Evolutionary conservation across 2,888 invertebrate genomes (phyloP).

Genomic region (Melitaea athalia): DNA sequence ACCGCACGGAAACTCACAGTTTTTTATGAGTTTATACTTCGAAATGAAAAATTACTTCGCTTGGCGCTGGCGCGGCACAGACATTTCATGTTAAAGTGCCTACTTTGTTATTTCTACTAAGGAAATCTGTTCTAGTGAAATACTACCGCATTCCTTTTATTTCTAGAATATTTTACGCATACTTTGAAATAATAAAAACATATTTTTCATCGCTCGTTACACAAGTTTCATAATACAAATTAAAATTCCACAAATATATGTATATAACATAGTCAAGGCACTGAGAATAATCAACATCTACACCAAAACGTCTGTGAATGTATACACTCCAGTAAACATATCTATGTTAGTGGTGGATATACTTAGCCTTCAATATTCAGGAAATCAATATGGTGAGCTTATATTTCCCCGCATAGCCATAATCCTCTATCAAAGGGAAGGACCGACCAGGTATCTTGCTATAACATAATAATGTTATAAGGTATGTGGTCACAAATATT

Average conservation of each 20-base stretch:
- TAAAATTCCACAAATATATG: not conserved
- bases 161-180: conserved; percentile 22
- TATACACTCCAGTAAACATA: conserved; percentile 4
- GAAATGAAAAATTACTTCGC: conserved; percentile 36
- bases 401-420: conserved; percentile 49
- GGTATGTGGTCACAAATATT: conserved; percentile 26
- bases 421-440: conserved; percentile 52
- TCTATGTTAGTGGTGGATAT: conserved; percentile 16
- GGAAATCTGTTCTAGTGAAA: conserved; percentile 41
- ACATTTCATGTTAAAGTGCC: conserved; percentile 40
- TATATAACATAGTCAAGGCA: not conserved
- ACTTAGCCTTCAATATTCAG: conserved; percentile 30
- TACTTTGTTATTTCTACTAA: conserved; percentile 42
- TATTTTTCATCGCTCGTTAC: not conserved
- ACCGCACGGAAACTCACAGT: conserved; percentile 17
- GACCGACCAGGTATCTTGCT: conserved; percentile 37
- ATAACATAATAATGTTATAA: conserved; percentile 50
- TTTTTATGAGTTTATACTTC: conserved; percentile 35
- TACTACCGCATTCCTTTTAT: conserved; percentile 29
- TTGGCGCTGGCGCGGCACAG: conserved; percentile 38
- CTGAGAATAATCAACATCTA: not conserved
- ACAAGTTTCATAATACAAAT: not conserved
- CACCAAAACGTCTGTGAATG: not conserved
- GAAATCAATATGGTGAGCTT: conserved; percentile 52
- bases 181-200: conserved; percentile 21